Base-by-base conservation (phyloP, 2,888 invertebrate genomes). In the Parnassius smintheus region DNA sequence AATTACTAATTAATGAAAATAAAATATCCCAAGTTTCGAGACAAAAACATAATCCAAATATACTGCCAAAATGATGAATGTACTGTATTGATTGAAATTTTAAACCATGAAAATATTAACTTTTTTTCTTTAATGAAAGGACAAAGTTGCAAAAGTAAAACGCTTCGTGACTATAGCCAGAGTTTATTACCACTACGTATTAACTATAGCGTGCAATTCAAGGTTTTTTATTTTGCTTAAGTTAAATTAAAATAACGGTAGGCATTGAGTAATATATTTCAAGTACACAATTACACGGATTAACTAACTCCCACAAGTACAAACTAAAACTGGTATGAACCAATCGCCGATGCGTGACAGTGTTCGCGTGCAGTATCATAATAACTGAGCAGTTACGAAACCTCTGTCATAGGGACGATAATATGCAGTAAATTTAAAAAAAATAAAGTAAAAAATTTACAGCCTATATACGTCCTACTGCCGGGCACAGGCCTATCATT, bases 351-450 rank as follows among this genome's bases (percentile, higher is more conserved):
- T 60, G 59, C 62, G 59, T 65, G 64, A 58, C 53, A 55, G 45
- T 46, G 42, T 35, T 74, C 70, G 72, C 74, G 73, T 74, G 74
- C 25, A 63, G 45, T 49, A 48, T 41, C 51, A 62, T 68, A 70
- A 69, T 72, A 72, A 71, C 63, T 68, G 67, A 58, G 49, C 62
- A 59, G 65, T 65, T 68, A 69, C 71, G 65, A 63, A 67, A 70
- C 70, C 66, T 62, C 69, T 71, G 73, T 74, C 73, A 70, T 66
- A 68, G 41, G 7, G 70, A 71, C 12, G 61, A 64, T 13, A 9
- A 64, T 66, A 73, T 72, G 67, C 70, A 58, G 53, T 22, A 63
- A 18, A 44, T 0, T 12, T 25, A n/a, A 4, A 52, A 12, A 9
- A 18, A 18, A 18, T 18, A 18, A 18, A 44, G 0, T n/a, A 46